phyloP scores from a whole-genome alignment of 2,797 vertebrate genomes.

The Craterocephalus amniculus region DNA sequence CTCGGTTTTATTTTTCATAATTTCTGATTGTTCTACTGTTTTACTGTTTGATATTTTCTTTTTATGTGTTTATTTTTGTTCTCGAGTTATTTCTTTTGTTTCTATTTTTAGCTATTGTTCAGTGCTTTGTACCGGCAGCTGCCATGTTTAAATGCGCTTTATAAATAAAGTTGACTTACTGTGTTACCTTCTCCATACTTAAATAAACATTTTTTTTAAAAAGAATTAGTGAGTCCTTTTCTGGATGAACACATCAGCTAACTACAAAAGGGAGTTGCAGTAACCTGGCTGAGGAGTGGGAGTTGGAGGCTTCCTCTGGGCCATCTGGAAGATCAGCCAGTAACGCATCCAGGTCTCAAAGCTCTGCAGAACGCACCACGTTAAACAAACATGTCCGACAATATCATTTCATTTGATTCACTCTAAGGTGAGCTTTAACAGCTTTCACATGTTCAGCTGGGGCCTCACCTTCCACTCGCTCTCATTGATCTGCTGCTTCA shows the following conservation, averaged over 20 bases:
- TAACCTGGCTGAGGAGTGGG: conserved; percentile 64
- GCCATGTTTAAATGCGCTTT: too few relatives aligned
- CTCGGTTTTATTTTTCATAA: too few relatives aligned
- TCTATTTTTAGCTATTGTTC: too few relatives aligned
- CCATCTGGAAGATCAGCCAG: conserved; percentile 90
- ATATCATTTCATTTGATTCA: not conserved
- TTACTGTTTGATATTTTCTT: too few relatives aligned
- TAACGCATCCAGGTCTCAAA: conserved; percentile 89
- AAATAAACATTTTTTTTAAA: too few relatives aligned
- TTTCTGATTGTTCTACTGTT: too few relatives aligned
- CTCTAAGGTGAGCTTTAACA: not conserved
- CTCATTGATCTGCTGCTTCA: conserved; percentile 75
- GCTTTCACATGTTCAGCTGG: not conserved
- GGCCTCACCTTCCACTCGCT: conserved; percentile 85
- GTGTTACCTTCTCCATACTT: too few relatives aligned
- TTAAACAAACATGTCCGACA: not conserved
- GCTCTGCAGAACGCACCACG: conserved; percentile 67
- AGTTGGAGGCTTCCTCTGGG: conserved; percentile 76
- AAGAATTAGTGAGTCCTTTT: too few relatives aligned
- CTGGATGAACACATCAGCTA: not conserved
- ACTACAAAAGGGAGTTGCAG: conserved; percentile 3
- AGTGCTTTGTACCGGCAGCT: too few relatives aligned
- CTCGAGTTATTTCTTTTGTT: too few relatives aligned
- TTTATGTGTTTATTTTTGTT: too few relatives aligned
- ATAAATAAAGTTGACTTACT: too few relatives aligned